Evolutionary conservation across 2,888 invertebrate species (phyloP), one percentile per base, ranked within the genome.

Genomic region (Beris chalybata): DNA sequence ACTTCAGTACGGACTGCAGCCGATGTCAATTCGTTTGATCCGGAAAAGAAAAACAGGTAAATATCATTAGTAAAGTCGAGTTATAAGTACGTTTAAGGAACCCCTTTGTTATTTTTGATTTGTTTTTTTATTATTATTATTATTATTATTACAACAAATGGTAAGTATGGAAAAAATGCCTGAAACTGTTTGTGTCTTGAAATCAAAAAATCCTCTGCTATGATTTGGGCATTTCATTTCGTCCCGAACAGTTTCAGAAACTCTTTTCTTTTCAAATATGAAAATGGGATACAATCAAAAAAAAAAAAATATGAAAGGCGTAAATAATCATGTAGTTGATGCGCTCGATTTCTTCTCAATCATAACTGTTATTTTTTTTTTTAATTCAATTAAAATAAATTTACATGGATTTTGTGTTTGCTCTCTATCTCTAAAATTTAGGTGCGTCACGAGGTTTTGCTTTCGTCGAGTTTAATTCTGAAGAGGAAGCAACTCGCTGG

Each of bases 391-490:
- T 56, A 52, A 69, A 71, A 72, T 71, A 73, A 71, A 79, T 79
- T 81, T 78, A 80, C 80, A 79, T 79, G 76, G 74, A 78, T 80
- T 79, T 80, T 79, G 79, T 86, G 84, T 85, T 85, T 85, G 85
- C 85, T 85, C 85, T 82, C 81, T 80, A 81, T 66, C 74, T 72
- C 85, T 79, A 81, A 77, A 86, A 85, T 93, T 93, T 88, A 92
- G 93, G 93, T 87, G 88, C 89, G 82, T 91, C 92, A 83, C 86
- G 91, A 80, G 91, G 91, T 79, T 92, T 92, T 86, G 92, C 91
- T 81, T 92, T 93, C 88, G 92, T 95, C 85, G 95, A 95, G 87
- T 95, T 95, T 88, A 86, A 89, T 82, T 89, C 90, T 82, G 87
- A 91, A 81, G 87, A 88, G 81, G 93, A 93, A 85, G 93, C 95